Evolutionary conservation across 2,888 invertebrate species (phyloP), one percentile per base, ranked within the genome.

Genomic region (Amblyteles armatorius): DNA sequence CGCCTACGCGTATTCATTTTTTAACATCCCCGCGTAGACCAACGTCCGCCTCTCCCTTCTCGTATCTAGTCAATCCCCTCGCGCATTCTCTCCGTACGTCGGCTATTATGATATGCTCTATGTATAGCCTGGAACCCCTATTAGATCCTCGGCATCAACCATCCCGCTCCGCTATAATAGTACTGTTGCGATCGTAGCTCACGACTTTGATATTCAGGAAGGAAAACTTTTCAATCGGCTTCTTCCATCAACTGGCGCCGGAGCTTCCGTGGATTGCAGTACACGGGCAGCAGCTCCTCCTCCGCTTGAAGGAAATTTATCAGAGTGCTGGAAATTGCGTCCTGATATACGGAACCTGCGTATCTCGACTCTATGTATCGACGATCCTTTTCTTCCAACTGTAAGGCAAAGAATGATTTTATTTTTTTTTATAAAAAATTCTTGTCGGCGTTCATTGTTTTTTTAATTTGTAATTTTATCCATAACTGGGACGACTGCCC

Each of bases 271-370:
- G 87, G 87, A 71, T 87, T 90, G 76, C 84, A 88, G 55, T 92
- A 92, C 87, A 90, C 89, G 3, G 91, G 88, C 11, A 92, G 80
- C 26, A 91, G 88, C 26, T 88, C 77, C 71, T 89, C 88, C 72
- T 74, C 88, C 73, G 86, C 83, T 79, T 90, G 87, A 40, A 92
- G 78, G 68, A 91, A 92, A 36, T 89, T 87, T 3, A 91, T 40
- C 29, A 92, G 55, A 26, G 78, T 87, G 7, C 86, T 87, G 65
- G 90, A 88, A 16, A 92, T 82, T 40, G 90, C 86, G 33, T 88
- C 84, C 4, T 90, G 89, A 60, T 92, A 91, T 6, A 85, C 50
- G 3, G 90, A 91, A 33, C 89, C 89, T 4, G 86, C 78, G 85
- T 87, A 90, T 65, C 77, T 89, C 9, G 79, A 80, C 33, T 88